Conservation (phyloP, 2,888 invertebrate genomes). For the Sphaeridia pumilis region DNA sequence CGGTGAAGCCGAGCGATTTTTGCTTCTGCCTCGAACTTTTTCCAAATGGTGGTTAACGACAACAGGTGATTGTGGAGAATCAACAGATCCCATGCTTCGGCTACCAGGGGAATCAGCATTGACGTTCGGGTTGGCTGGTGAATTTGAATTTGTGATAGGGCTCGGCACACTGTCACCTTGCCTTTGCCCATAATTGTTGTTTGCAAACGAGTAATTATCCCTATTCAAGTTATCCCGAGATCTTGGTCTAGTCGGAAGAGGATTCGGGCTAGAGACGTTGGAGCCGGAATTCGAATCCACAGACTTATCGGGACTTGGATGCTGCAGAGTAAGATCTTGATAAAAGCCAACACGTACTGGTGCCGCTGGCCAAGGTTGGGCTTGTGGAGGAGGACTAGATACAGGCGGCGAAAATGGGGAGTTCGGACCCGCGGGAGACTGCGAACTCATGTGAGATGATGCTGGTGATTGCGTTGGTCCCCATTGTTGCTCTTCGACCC, state of each 20-base stretch:
- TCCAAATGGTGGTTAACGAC: not conserved
- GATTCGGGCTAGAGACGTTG: slow-evolving; percentile 25
- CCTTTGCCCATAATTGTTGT: slow-evolving; percentile 20
- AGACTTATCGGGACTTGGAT: slow-evolving; percentile 37
- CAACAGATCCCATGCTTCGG: slow-evolving; percentile 15
- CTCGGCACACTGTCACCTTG: slow-evolving; percentile 24
- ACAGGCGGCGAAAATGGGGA: slow-evolving; percentile 35
- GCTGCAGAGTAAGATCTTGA: slow-evolving; percentile 53
- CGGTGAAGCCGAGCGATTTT: not conserved
- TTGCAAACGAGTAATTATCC: slow-evolving; percentile 9
- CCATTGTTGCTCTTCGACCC: slow-evolving; percentile 49
- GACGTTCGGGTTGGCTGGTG: slow-evolving; percentile 16
- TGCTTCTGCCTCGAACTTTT: not conserved
- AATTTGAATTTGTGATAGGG: slow-evolving; percentile 9
- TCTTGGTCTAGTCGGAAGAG: slow-evolving; percentile 1
- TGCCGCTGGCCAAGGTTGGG: slow-evolving; percentile 56
- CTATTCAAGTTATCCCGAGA: not conserved
- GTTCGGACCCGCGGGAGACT: slow-evolving; percentile 35
- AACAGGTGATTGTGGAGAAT: slow-evolving; percentile 17
- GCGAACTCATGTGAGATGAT: slow-evolving; percentile 44
- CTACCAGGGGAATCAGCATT: slow-evolving; percentile 19
- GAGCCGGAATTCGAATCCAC: slow-evolving; percentile 22
- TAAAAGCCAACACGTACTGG: slow-evolving; percentile 78
- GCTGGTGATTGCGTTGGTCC: slow-evolving; percentile 56
- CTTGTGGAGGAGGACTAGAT: slow-evolving; percentile 44